Evolutionary conservation across 2,888 invertebrate species (phyloP), one percentile per base, ranked within the genome.

Genomic region (Orchesellides sinensis): DNA sequence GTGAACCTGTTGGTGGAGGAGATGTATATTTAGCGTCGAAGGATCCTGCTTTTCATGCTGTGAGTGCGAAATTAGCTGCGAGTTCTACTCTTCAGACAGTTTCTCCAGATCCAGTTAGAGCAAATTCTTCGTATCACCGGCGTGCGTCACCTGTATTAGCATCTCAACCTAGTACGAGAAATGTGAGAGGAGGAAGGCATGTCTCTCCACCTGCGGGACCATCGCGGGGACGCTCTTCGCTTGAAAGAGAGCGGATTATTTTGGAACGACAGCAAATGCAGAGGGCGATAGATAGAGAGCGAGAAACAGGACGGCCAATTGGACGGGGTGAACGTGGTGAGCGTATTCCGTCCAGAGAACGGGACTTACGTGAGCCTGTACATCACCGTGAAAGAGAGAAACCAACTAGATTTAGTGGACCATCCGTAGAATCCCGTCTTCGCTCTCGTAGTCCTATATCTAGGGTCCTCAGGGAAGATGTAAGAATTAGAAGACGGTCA

Each of bases 1-100:
- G 86, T 14, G 86, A 87, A 54, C 86, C 86, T n/a, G 61, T 83
- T 25, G 75, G 49, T 14, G 52, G 61, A 56, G 47, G 14, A 14
- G 73, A 78, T 27, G 10, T 72, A 32, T 72, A 73, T 40, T 47
- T 70, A 32, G 63, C 65, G 2, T 47, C 72, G 12, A 80, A 80
- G 23, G 80, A 80, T 45, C 32, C 72, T 56, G 56, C 72, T 25
- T 79, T 70, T 29, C 77, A 54, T 1, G 54, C 19, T 27, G 69
- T 35, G n/a, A n/a, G n/a, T 2, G 17, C 72, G 17, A 69, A 69
- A 65, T 21, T 63, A 45, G 52, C 79, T 35, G 40, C 66, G 21
- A 23, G 27, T 17, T 52, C 52, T 29, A 19, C n/a, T n/a, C n/a
- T n/a, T n/a, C 77, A 68, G 21, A 56, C 61, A n/a, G 12, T 79